Conservation (phyloP, 2,888 invertebrate genomes). For the Danaus chrysippus region DNA sequence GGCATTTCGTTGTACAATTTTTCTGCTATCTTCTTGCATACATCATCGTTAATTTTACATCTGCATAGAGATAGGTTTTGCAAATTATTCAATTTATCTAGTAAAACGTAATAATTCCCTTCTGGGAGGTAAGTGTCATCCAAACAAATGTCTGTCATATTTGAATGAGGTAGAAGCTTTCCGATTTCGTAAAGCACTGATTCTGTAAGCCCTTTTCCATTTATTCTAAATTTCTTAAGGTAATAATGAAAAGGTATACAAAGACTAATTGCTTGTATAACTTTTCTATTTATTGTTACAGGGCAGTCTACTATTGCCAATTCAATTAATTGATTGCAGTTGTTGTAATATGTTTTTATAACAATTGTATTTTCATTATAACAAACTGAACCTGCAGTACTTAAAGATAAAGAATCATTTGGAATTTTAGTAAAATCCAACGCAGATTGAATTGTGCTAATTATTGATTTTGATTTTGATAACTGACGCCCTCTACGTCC, state of each 20-base stretch:
- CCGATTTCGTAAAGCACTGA: constrained; percentile 41
- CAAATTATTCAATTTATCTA: constrained; percentile 42
- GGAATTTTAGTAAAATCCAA: background rate
- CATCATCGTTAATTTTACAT: constrained; percentile 44
- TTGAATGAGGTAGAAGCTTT: constrained; percentile 47
- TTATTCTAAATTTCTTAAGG: constrained; percentile 42
- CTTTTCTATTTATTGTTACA: constrained; percentile 35
- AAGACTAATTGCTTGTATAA: constrained; percentile 44
- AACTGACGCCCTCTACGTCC: constrained; percentile 9
- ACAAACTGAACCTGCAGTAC: background rate
- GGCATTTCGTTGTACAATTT: constrained; percentile 36
- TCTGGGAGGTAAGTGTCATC: constrained; percentile 45
- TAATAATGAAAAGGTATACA: constrained; percentile 47
- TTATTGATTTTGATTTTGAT: constrained; percentile 11
- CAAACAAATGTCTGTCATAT: constrained; percentile 50
- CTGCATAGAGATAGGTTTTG: constrained; percentile 49
- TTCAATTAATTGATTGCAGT: constrained; percentile 39
- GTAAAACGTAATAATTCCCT: constrained; percentile 45
- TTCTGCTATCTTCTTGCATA: constrained; percentile 40
- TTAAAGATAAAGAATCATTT: background rate
- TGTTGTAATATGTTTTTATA: constrained; percentile 44
- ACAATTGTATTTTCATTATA: constrained; percentile 24
- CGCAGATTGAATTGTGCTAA: constrained; percentile 2
- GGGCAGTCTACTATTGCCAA: constrained; percentile 38
- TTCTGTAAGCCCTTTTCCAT: constrained; percentile 35